Percentiles rank a stretch among this genome's conserved stretches.
phyloP scores from a whole-genome alignment of 2,888 invertebrate species.

The Pammene fasciana region DNA sequence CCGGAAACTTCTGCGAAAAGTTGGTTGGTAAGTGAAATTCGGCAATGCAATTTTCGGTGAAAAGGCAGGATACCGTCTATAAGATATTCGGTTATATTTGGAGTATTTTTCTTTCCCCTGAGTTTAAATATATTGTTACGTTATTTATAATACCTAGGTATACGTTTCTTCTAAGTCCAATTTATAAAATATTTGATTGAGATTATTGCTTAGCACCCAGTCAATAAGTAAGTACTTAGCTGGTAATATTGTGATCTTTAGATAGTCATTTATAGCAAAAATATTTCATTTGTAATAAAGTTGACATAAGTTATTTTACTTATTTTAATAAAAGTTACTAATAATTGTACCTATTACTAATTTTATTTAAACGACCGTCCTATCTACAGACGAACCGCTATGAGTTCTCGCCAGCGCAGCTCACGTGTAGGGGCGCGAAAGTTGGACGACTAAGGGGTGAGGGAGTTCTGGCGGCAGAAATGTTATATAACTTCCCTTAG shows the following conservation, averaged over 20 bases:
- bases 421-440: no score
- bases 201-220: conserved; percentile 38
- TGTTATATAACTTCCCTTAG: no score
- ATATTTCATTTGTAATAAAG: conserved; percentile 20
- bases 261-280: conserved; percentile 38
- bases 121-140: not conserved
- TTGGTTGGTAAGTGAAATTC: no score
- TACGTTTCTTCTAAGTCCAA: conserved; percentile 4
- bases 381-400: no score
- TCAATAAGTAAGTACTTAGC: conserved; percentile 32
- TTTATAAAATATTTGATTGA: conserved; percentile 27
- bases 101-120: not conserved
- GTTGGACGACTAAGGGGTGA: no score
- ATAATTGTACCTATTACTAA: not conserved
- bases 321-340: conserved; percentile 30
- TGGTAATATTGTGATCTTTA: conserved; percentile 38
- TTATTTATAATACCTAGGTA: not conserved
- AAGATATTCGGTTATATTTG: not conserved
- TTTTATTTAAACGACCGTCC: not conserved
- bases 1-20: no score
- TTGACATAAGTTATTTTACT: conserved; percentile 28
- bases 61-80: no score
- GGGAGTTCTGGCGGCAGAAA: no score
- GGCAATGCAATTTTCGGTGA: no score
- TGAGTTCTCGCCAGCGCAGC: no score